Evolutionary conservation across 2,888 invertebrate genomes (phyloP).

Genomic region (Ochropleura leucogaster): DNA sequence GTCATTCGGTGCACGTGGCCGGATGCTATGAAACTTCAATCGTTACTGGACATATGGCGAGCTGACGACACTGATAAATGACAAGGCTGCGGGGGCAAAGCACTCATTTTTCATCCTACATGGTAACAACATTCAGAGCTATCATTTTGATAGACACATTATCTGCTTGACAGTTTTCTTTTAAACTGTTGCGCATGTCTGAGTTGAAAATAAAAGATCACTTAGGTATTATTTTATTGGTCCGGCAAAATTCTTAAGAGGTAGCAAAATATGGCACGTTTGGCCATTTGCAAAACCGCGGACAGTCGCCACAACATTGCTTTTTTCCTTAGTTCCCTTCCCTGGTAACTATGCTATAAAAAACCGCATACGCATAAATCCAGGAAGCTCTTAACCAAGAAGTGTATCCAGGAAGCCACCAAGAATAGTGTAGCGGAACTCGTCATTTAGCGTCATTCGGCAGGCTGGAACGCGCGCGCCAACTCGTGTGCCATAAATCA

Average conservation of each 20-base stretch:
- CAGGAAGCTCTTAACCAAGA: conserved; percentile 50
- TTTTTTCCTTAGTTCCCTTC: neutral
- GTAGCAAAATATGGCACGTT: neutral
- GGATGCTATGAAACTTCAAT: conserved; percentile 66
- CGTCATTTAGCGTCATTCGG: conserved; percentile 61
- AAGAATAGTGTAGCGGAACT: conserved; percentile 65
- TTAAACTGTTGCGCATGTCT: conserved; percentile 7
- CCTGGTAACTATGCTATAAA: conserved; percentile 36
- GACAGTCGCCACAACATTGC: conserved; percentile 10
- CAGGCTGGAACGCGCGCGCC: conserved; percentile 60
- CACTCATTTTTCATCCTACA: conserved; percentile 48
- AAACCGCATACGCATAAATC: conserved; percentile 11
- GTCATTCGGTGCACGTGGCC: conserved; percentile 64
- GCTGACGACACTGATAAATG: conserved; percentile 63
- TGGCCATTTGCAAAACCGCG: conserved; percentile 8
- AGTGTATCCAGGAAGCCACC: conserved; percentile 53
- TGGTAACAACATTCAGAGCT: conserved; percentile 52
- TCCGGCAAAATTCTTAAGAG: conserved; percentile 7
- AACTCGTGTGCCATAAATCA: conserved; percentile 64
- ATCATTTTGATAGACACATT: conserved; percentile 38
- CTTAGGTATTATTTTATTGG: conserved; percentile 31
- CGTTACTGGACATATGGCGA: conserved; percentile 60
- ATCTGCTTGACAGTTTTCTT: conserved; percentile 14
- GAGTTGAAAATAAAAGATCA: conserved; percentile 6
- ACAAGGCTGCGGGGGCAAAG: conserved; percentile 63